Evolutionary conservation across 2,888 invertebrate species (phyloP).

Genomic region (Phoenoteleia sp.): DNA sequence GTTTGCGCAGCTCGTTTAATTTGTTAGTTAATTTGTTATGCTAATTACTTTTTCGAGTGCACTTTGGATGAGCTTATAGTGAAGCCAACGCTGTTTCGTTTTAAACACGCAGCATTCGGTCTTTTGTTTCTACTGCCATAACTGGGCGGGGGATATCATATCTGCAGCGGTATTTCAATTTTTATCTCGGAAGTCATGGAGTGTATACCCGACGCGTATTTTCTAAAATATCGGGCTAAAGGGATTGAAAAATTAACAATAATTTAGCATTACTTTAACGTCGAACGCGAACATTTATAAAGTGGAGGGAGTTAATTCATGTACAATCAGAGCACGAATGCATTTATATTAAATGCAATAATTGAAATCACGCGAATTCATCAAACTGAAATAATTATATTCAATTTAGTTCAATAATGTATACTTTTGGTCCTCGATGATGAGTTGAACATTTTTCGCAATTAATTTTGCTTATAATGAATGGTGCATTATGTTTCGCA

Average conservation of each 20-base stretch:
- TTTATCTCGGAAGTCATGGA: slow-evolving; percentile 15
- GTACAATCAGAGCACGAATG: no score
- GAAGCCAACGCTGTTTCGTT: slow-evolving; percentile 19
- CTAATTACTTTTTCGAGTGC: slow-evolving; percentile 47
- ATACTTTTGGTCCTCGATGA: no score
- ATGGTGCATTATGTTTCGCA: no score
- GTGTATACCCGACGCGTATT: neutral
- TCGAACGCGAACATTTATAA: no score
- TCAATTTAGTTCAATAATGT: neutral
- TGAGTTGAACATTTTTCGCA: no score
- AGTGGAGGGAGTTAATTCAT: no score
- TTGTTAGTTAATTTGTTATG: slow-evolving; percentile 50
- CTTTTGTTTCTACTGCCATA: slow-evolving; percentile 31
- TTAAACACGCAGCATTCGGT: slow-evolving; percentile 24
- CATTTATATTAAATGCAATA: no score
- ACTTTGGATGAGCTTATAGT: slow-evolving; percentile 36
- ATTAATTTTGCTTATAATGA: no score
- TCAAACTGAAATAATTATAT: neutral
- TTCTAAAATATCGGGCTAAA: slow-evolving; percentile 18
- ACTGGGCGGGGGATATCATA: slow-evolving; percentile 19
- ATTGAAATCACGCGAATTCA: neutral
- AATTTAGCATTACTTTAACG: no score
- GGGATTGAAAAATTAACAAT: slow-evolving; percentile 21
- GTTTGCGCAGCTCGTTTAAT: slow-evolving; percentile 16
- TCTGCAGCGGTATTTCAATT: slow-evolving; percentile 32